Conservation (phyloP, 2,888 invertebrate species). For the Toxonevra muliebris region DNA sequence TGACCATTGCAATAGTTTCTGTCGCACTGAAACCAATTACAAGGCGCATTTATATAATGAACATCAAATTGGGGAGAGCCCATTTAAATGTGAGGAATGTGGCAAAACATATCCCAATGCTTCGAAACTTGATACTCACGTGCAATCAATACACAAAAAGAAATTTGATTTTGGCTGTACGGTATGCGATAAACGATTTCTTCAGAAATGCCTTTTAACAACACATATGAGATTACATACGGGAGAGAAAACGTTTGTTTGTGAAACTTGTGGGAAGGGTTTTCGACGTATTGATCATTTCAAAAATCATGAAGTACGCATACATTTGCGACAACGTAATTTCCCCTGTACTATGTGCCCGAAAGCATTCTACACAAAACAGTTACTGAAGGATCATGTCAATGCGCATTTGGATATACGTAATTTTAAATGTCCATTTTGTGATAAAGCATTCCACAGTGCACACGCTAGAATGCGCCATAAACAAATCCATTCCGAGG, state of each 20-base stretch:
- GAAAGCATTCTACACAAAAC: conserved; percentile 48
- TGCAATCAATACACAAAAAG: conserved; percentile 48
- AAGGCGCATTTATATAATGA: conserved; percentile 48
- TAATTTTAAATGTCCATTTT: conserved; percentile 51
- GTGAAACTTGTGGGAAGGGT: conserved; percentile 52
- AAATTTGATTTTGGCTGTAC: conserved; percentile 44
- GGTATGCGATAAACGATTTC: conserved; percentile 20
- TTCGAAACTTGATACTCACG: conserved; percentile 41
- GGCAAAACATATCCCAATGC: conserved; percentile 46
- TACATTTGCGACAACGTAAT: conserved; percentile 34
- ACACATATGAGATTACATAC: conserved; percentile 48
- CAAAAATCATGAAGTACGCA: conserved; percentile 39
- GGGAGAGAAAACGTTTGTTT: conserved; percentile 46
- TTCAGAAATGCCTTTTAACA: conserved; percentile 11
- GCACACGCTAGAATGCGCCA: conserved; percentile 52
- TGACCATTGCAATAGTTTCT: conserved; percentile 44
- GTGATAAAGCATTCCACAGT: conserved; percentile 53
- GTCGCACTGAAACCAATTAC: conserved; percentile 45
- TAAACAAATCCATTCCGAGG: conserved; percentile 52
- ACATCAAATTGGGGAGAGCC: conserved; percentile 49
- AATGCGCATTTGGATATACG: conserved; percentile 54
- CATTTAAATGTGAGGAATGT: conserved; percentile 47
- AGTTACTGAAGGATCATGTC: conserved; percentile 49
- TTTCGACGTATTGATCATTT: conserved; percentile 48
- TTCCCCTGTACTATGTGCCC: conserved; percentile 34